Evolutionary conservation across 2,797 vertebrate species (phyloP).

Genomic region (Rhinoraja longicauda): DNA sequence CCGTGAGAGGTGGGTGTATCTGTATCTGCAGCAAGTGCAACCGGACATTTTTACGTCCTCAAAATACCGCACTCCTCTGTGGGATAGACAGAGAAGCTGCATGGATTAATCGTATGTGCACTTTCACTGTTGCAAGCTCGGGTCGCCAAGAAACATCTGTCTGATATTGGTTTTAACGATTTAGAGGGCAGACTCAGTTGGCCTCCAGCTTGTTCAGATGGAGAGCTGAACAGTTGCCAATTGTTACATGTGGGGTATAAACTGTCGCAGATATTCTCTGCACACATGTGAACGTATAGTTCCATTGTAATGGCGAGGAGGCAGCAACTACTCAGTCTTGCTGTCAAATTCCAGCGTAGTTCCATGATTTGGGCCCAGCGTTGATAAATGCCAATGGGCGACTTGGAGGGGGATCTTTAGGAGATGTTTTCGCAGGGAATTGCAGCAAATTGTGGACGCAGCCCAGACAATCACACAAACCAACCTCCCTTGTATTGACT

Average conservation of each 20-base stretch:
- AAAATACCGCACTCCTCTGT: not conserved
- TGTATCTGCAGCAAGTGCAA: not conserved
- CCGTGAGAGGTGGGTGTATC: not conserved
- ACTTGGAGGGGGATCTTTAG: too few species aligned
- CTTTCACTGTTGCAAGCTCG: constrained; percentile 2
- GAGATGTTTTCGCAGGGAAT: too few species aligned
- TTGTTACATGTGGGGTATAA: not conserved
- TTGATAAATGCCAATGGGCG: too few species aligned
- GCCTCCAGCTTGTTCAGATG: constrained; percentile 1
- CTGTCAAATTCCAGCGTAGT: not conserved
- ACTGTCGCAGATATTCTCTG: not conserved
- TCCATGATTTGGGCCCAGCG: too few species aligned
- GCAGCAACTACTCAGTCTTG: not conserved
- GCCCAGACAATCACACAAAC: too few species aligned
- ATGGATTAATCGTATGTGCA: not conserved
- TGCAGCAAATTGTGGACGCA: too few species aligned
- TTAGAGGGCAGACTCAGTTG: not conserved
- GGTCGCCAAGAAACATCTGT: constrained; percentile 6
- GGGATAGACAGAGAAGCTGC: constrained; percentile 11
- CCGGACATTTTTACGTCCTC: not conserved
- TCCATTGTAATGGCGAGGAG: not conserved
- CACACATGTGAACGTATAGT: not conserved
- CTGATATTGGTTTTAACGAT: constrained; percentile 13
- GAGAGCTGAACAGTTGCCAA: not conserved
- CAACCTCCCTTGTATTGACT: too few species aligned